Conservation (phyloP, 2,888 invertebrate genomes). For the Tholera decimalis region DNA sequence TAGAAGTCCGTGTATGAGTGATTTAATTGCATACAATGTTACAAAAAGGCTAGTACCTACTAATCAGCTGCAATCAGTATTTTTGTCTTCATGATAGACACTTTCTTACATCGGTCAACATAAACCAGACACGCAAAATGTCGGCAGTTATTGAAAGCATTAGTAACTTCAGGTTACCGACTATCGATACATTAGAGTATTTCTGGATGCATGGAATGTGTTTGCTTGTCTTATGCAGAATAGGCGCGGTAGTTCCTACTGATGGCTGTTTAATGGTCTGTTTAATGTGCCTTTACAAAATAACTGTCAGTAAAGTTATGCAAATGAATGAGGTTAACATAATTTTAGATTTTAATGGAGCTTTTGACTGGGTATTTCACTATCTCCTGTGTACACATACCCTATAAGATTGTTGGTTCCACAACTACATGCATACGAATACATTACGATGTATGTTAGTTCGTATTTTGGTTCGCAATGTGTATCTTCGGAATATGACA, state of each 20-base stretch:
- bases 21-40: constrained; percentile 24
- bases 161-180: constrained; percentile 34
- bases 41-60: constrained; percentile 19
- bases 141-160: constrained; percentile 35
- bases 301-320: constrained; percentile 41
- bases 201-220: constrained; percentile 54
- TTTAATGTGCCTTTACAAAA: constrained; percentile 41
- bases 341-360: background rate
- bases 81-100: constrained; percentile 10
- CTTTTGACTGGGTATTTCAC: background rate
- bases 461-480: too few species aligned
- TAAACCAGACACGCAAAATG: constrained; percentile 43
- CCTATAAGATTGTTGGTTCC: background rate
- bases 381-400: background rate
- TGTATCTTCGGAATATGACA: background rate
- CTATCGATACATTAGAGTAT: constrained; percentile 56
- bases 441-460: too few species aligned
- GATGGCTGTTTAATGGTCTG: constrained; percentile 37
- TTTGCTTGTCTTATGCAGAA: constrained; percentile 57
- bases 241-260: constrained; percentile 51
- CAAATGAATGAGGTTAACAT: constrained; percentile 20
- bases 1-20: background rate
- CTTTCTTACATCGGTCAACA: constrained; percentile 7
- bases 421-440: background rate
- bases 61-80: background rate